Conservation (phyloP, 2,797 vertebrate species). For the Zenarchopterus dispar region DNA sequence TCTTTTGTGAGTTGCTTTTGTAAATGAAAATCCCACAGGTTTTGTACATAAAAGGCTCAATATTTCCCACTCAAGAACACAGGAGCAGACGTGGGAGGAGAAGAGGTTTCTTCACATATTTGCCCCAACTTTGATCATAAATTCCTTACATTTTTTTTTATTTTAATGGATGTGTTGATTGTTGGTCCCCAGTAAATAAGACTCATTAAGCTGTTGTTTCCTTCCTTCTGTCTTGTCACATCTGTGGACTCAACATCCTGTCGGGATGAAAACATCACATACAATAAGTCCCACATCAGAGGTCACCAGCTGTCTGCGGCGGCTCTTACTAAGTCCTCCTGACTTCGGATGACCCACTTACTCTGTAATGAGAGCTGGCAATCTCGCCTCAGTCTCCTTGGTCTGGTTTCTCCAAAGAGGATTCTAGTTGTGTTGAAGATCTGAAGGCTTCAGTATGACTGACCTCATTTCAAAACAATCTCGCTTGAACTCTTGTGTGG, state of each 20-base stretch:
- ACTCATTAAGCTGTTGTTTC: not conserved
- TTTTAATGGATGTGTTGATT: not conserved
- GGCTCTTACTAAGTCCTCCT: constrained; percentile 39
- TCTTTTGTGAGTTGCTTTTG: constrained; percentile 1
- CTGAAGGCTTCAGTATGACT: constrained; percentile 15
- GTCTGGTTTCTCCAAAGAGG: constrained; percentile 22
- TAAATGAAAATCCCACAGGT: constrained; percentile 4
- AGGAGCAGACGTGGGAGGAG: not conserved
- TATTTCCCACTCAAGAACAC: not conserved
- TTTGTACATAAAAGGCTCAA: constrained; percentile 4
- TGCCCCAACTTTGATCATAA: constrained; percentile 21
- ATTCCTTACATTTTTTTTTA: not conserved
- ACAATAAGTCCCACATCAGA: constrained; percentile 8
- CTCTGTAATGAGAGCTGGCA: constrained; percentile 34
- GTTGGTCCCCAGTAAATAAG: not conserved
- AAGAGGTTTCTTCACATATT: constrained; percentile 4
- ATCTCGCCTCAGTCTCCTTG: constrained; percentile 16
- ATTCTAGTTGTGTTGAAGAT: constrained; percentile 33
- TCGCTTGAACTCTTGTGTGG: not conserved
- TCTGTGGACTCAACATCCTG: not conserved
- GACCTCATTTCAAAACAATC: constrained; percentile 30
- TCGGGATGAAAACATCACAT: not conserved
- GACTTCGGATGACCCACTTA: constrained; percentile 55
- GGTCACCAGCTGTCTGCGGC: constrained; percentile 29
- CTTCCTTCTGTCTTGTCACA: not conserved